These are phyloP conservation scores for Dolichotis patagonum DNA, from an alignment of 2,113 vertebrate species.

Conservation along the genomic window DNA sequence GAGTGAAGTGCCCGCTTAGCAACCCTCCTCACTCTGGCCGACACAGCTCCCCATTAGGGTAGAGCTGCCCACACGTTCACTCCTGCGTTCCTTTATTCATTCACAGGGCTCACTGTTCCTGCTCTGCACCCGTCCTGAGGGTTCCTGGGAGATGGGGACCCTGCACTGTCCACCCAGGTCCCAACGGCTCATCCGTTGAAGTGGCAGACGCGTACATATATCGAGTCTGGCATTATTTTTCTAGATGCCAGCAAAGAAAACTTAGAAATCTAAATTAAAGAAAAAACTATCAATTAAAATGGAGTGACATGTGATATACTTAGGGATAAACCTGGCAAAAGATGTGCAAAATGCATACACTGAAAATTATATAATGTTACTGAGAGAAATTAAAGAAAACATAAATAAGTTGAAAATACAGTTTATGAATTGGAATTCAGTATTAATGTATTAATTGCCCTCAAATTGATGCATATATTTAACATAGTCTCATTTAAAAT, in stretches of 20 bases:
- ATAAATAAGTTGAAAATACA: constrained; percentile 41
- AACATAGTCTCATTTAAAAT: neutral
- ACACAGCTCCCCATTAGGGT: neutral
- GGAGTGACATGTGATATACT: neutral
- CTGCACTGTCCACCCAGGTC: neutral
- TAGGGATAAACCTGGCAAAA: neutral
- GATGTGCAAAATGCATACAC: neutral
- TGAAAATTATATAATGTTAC: neutral
- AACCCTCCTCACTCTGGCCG: neutral
- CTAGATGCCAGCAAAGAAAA: neutral
- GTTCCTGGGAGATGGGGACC: neutral
- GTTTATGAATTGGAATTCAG: constrained; percentile 25
- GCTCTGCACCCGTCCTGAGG: neutral
- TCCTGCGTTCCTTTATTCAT: neutral
- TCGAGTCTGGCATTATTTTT: neutral
- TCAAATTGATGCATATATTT: neutral
- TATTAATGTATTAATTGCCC: constrained; percentile 17
- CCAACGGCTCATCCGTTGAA: neutral
- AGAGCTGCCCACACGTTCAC: neutral
- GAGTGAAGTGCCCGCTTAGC: neutral
- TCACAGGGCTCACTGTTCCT: neutral
- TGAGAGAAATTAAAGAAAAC: neutral
- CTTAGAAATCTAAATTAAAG: neutral
- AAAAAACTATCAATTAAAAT: neutral
- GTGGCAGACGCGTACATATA: neutral